phyloP scores from a whole-genome alignment of 2,888 invertebrate species.

The Gryllus longicercus region DNA sequence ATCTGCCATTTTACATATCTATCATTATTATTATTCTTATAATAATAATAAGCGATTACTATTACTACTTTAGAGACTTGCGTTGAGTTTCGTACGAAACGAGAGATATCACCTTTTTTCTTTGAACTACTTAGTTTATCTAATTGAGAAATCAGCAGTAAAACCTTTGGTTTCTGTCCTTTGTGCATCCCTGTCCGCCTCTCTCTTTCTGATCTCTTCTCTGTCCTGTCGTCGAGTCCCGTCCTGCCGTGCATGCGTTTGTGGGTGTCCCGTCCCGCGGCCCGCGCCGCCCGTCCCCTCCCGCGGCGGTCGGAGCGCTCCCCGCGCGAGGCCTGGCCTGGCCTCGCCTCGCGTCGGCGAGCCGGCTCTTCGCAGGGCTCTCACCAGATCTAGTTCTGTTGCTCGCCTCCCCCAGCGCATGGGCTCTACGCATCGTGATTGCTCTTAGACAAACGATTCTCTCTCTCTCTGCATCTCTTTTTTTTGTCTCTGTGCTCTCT shows the following conservation, averaged over 20 bases:
- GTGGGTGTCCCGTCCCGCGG: neutral
- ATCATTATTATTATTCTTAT: neutral
- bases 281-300: neutral
- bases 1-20: constrained; percentile 34
- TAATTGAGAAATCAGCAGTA: neutral
- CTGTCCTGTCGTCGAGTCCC: neutral
- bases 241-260: neutral
- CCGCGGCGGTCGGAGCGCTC: neutral
- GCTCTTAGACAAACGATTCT: constrained; percentile 1
- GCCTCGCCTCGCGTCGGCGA: neutral
- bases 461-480: neutral
- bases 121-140: neutral
- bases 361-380: neutral
- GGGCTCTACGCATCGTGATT: constrained; percentile 10
- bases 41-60: neutral
- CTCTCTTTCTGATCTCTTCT: constrained; percentile 11
- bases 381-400: constrained; percentile 10
- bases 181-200: neutral
- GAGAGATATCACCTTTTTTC: neutral
- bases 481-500: neutral
- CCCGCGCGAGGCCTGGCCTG: neutral
- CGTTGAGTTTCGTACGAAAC: neutral
- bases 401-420: constrained; percentile 17
- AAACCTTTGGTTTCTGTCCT: neutral
- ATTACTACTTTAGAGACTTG: neutral